These are phyloP conservation scores for Phrixothrix hirtus DNA, from an alignment of 2,888 invertebrate species.

Conservation along the genomic window DNA sequence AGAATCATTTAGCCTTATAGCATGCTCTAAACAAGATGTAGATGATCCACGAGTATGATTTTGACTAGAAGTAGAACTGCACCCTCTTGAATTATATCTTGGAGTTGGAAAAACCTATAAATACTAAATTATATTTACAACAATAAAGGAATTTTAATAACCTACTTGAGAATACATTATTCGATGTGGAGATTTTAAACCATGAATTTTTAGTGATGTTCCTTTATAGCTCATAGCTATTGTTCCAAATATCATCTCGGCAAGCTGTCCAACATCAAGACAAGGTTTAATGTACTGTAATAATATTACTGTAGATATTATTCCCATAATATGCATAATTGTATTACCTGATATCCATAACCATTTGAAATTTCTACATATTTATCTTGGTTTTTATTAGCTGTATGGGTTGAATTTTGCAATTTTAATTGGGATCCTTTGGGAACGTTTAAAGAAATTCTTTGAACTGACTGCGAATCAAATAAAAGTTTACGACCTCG, in stretches of 20 bases:
- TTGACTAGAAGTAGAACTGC: slow-evolving; percentile 43
- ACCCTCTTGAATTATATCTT: slow-evolving; percentile 35
- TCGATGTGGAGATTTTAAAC: slow-evolving; percentile 55
- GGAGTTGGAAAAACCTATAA: slow-evolving; percentile 51
- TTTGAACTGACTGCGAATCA: slow-evolving; percentile 74
- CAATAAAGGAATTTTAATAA: no score
- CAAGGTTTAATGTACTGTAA: slow-evolving; percentile 67
- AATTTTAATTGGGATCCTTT: neutral
- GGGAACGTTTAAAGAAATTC: slow-evolving; percentile 56
- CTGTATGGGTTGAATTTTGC: slow-evolving; percentile 6
- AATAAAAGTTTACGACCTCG: slow-evolving; percentile 79
- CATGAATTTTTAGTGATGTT: slow-evolving; percentile 83
- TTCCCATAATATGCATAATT: no score
- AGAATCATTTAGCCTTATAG: slow-evolving; percentile 47
- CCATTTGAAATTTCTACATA: slow-evolving; percentile 68
- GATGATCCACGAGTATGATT: slow-evolving; percentile 32
- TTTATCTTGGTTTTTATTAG: slow-evolving; percentile 35
- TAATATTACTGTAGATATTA: no score
- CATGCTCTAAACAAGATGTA: slow-evolving; percentile 44
- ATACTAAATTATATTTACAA: no score
- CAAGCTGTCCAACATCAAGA: slow-evolving; percentile 73
- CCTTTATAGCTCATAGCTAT: slow-evolving; percentile 88
- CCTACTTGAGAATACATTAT: slow-evolving; percentile 60
- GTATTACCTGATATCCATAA: slow-evolving; percentile 66
- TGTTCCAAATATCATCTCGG: slow-evolving; percentile 92